Evolutionary conservation across 2,888 invertebrate species (phyloP), one percentile per base, ranked within the genome.

Genomic region (Stegophylla sp.): DNA sequence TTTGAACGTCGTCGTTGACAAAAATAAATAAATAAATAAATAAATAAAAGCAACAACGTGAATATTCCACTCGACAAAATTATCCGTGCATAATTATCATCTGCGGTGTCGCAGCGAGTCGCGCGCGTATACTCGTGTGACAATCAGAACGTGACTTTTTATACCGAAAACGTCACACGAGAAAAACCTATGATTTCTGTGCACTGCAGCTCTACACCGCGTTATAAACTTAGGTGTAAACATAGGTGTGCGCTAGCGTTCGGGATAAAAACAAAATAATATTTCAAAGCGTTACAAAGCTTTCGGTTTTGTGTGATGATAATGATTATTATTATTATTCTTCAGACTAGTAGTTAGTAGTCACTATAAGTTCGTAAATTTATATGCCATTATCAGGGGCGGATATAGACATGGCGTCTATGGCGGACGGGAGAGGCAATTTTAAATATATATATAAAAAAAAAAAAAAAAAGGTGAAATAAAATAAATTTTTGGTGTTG

Each of bases 121-220:
- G 23, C 66, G 28, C n/a, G 20, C 20, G 4, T 74, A 48, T n/a
- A 48, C 20, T 66, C n/a, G n/a, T 43, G 45, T 56, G 67, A 67
- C 15, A 77, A 77, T 77, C 77, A 77, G 77, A 77, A 77, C 77
- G 77, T 77, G 77, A 77, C 67, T 45, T 20, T 77, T 26, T 59
- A 28, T 41, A 59, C 43, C 0, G 2, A 5, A 59, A 61, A 61
- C 41, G 23, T 73, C 7, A 61, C 17, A 5, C n/a, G 7, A 61
- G 17, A 28, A 59, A 41, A 41, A 72, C 17, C 20, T 23, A n/a
- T 45, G 34, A 53, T 71, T n/a, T 48, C 15, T 28, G 28, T 63
- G n/a, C n/a, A n/a, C n/a, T n/a, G n/a, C n/a, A n/a, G n/a, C n/a
- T n/a, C n/a, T n/a, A n/a, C n/a, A n/a, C n/a, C n/a, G n/a, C n/a